Percentiles rank a stretch among this genome's conserved stretches.
phyloP scores from a whole-genome alignment of 2,113 vertebrate genomes.

The Stictonetta naevosa region DNA sequence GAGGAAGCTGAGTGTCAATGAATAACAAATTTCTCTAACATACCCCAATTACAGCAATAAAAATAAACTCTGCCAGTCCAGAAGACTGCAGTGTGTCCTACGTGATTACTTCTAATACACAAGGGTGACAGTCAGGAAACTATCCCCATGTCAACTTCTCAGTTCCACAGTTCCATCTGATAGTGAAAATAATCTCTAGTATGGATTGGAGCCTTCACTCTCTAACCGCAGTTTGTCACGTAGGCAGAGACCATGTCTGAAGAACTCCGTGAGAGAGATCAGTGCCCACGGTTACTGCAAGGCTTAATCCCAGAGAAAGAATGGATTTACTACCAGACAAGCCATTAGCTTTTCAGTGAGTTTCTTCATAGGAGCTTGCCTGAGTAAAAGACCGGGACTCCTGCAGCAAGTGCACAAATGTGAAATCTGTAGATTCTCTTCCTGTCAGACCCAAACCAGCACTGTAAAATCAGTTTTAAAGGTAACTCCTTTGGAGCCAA shows the following conservation, averaged over 20 bases:
- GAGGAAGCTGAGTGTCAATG: background rate
- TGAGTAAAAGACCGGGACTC: background rate
- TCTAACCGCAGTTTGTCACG: background rate
- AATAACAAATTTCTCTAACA: background rate
- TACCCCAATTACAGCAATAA: slow-evolving; percentile 25
- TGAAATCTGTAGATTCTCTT: background rate
- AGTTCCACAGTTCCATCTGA: background rate
- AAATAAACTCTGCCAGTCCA: background rate
- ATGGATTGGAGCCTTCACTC: background rate
- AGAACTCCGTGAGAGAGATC: background rate
- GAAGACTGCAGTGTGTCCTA: background rate
- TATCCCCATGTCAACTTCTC: background rate
- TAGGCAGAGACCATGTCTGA: background rate
- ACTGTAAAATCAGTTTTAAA: background rate
- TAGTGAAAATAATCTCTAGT: slow-evolving; percentile 2
- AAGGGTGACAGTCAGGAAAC: background rate
- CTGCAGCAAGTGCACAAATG: background rate
- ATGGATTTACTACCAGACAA: background rate
- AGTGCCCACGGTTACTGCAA: background rate
- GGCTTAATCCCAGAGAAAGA: background rate
- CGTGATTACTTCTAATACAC: background rate
- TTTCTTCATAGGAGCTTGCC: background rate
- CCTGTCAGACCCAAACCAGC: background rate
- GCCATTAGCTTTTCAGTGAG: background rate
- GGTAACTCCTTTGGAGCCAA: background rate